Percentiles rank a stretch among this genome's conserved stretches.
These are phyloP conservation scores for Anser cygnoides DNA, from an alignment of 2,113 vertebrate species.

Conservation along the genomic window DNA sequence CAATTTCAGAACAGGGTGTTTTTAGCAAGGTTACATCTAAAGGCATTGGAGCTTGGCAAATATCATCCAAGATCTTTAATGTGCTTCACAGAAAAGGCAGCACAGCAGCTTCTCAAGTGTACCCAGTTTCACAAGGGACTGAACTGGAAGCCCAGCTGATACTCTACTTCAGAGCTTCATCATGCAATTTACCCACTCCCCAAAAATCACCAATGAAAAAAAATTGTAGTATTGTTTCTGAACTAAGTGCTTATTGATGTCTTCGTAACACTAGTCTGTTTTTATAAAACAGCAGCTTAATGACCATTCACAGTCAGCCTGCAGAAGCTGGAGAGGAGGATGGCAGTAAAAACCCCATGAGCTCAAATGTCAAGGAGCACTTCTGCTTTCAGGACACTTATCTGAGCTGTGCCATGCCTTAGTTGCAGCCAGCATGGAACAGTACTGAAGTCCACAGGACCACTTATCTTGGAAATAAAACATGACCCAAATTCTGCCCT, in stretches of 20 bases:
- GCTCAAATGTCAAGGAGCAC: neutral
- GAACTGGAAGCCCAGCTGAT: neutral
- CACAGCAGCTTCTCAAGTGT: neutral
- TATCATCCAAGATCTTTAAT: neutral
- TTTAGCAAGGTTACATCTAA: neutral
- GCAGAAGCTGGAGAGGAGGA: neutral
- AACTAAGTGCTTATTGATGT: neutral
- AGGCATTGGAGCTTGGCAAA: neutral
- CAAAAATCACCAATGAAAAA: neutral
- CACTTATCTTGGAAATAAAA: neutral
- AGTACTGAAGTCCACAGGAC: neutral
- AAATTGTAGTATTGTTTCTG: neutral
- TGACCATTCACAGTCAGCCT: neutral
- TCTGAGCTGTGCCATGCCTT: neutral
- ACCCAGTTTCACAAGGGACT: accelerated
- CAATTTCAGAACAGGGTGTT: neutral
- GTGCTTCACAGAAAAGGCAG: neutral
- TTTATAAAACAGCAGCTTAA: neutral
- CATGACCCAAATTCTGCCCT: neutral
- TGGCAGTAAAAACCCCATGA: neutral
- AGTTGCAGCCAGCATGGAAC: neutral
- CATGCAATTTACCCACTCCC: neutral
- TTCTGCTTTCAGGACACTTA: neutral
- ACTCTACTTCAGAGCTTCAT: neutral
- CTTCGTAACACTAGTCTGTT: neutral